Base-by-base conservation (phyloP, 64 coral and sea anemone species). In the Actinia equina region DNA sequence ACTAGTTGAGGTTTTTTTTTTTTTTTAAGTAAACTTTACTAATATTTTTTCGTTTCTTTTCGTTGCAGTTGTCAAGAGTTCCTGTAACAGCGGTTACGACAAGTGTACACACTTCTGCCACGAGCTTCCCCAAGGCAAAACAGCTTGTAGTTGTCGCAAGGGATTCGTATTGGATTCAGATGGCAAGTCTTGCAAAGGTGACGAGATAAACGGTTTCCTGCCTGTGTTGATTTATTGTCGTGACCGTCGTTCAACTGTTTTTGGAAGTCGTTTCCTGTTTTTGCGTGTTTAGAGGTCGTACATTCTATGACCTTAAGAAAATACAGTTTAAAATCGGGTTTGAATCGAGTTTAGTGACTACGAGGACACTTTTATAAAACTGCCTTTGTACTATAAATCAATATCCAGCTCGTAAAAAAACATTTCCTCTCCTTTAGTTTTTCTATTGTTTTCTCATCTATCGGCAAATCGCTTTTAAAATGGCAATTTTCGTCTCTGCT, bases 21-120 rank as follows among this genome's bases (percentile, higher is more conserved):
- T 57, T 16, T 14, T 74, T 30, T 74, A 41, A 6, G 20, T 23
- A 1, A 65, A 9, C n/a, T 65, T 74, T 42, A 2, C 1, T 74
- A 12, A 74, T 11, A 13, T 80, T 22, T 17, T 85, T 45, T 6
- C 5, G 18, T 86, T 77, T 60, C 57, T 6, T 76, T 85, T 61
- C 51, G 57, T 86, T 65, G 17, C 85, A 96, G 94, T 88, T 55
- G 94, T 96, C 20, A 96, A 93, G 41, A 96, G 44, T 46, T 96
- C 94, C 25, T 96, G 94, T 54, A 78, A 90, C 88, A 92, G 88
- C 71, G 91, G 76, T 6, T 91, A 93, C 45, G 85, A 93, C 42
- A 90, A 90, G 51, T 96, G 94, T 69, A 85, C 65, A 5, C 94
- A 96, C 27, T 90, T 89, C 82, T 96, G 94, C 23, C 91, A 90